These are phyloP conservation scores for Syngnathus rostellatus DNA, from an alignment of 2,797 vertebrate species.

Conservation along the genomic window DNA sequence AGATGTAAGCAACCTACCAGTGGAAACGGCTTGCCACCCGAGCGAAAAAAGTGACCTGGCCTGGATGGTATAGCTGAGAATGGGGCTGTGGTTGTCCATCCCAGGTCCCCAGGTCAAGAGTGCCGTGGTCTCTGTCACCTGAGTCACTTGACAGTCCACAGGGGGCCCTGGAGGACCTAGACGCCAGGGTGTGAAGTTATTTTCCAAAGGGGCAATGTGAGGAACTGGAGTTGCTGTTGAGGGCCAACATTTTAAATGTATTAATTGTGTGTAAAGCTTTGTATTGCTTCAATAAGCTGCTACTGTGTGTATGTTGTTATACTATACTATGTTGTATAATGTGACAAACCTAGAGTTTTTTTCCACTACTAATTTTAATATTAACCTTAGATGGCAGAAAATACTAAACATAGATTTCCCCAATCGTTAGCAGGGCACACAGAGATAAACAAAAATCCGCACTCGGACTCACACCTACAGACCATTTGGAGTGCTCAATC, in stretches of 20 bases:
- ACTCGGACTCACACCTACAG: too few species aligned
- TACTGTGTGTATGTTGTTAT: not conserved
- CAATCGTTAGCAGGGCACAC: too few species aligned
- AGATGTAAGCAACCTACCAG: constrained; percentile 65
- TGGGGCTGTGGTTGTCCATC: constrained; percentile 85
- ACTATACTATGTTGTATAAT: too few species aligned
- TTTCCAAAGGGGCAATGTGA: not conserved
- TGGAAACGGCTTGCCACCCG: constrained; percentile 86
- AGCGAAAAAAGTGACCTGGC: constrained; percentile 87
- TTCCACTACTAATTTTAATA: too few species aligned
- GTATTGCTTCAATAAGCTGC: not conserved
- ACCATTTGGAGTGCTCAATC: too few species aligned
- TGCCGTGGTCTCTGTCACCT: constrained; percentile 81
- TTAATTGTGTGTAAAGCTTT: not conserved
- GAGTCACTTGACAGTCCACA: constrained; percentile 78
- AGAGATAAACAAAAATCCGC: too few species aligned
- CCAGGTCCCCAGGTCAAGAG: constrained; percentile 85
- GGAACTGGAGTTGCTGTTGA: not conserved
- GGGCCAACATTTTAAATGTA: too few species aligned
- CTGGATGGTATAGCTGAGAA: constrained; percentile 82
- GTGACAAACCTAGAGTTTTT: too few species aligned
- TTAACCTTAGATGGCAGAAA: too few species aligned
- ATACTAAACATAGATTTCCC: too few species aligned
- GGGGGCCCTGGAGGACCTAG: constrained; percentile 85
- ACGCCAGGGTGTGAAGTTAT: not conserved